A percentile compares a stretch with the other conserved stretches of the same genome.
Evolutionary conservation across 2,888 invertebrate genomes (phyloP).

Genomic region (Pseudococcus jackbeardsleyi): DNA sequence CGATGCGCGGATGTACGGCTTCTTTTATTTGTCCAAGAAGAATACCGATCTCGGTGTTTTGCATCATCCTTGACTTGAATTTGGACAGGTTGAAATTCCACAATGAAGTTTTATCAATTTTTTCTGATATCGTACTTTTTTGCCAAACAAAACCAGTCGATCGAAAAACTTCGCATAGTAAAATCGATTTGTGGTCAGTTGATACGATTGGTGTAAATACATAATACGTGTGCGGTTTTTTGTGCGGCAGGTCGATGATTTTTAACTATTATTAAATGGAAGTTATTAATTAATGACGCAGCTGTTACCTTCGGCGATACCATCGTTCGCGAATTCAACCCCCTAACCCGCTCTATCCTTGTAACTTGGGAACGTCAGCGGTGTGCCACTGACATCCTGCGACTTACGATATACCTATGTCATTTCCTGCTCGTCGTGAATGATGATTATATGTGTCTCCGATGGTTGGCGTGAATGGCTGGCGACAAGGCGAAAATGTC

Average conservation of each 20-base stretch:
- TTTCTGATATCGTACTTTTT: no score
- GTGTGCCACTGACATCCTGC: slow-evolving; percentile 52
- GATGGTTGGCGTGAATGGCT: slow-evolving; percentile 2
- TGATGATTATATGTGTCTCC: slow-evolving; percentile 50
- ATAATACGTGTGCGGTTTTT: slow-evolving; percentile 17
- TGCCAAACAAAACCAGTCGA: no score
- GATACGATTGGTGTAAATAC: no score
- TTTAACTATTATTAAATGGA: slow-evolving; percentile 19
- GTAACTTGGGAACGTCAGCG: slow-evolving; percentile 44
- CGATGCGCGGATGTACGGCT: no score
- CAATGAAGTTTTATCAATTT: no score
- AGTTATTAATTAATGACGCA: slow-evolving; percentile 46
- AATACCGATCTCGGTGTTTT: no score
- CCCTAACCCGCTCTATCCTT: neutral
- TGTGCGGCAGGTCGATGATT: neutral
- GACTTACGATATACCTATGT: slow-evolving; percentile 51
- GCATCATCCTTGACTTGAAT: no score
- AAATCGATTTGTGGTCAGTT: no score
- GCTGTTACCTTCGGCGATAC: slow-evolving; percentile 35
- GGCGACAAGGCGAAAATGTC: slow-evolving; percentile 47
- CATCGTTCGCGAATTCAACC: slow-evolving; percentile 24
- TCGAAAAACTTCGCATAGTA: no score
- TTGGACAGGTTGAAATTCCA: no score
- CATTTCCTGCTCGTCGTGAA: slow-evolving; percentile 54
- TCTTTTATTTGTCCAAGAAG: no score